A percentile compares a stretch with the other conserved stretches of the same genome.
Conservation (phyloP, 2,888 invertebrate genomes). For the Thalpophila matura region DNA sequence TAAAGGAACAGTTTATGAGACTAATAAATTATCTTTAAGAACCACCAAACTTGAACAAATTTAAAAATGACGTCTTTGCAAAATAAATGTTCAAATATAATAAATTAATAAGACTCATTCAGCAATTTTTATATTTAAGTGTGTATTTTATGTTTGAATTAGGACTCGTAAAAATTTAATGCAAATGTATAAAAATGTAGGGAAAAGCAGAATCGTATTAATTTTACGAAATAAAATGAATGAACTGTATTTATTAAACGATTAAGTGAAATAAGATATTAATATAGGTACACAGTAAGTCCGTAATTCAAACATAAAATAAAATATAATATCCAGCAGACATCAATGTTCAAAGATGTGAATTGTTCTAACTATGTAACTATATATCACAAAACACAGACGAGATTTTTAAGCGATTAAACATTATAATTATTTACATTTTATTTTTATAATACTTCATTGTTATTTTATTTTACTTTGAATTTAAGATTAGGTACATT, state of each 20-base stretch:
- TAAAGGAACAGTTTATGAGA: too few relatives aligned
- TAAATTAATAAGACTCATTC: slow-evolving; percentile 11
- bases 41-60: slow-evolving; percentile 8
- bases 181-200: neutral
- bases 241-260: too few relatives aligned
- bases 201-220: too few relatives aligned
- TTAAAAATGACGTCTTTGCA: slow-evolving; percentile 1
- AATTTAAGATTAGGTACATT: slow-evolving; percentile 46
- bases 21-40: slow-evolving; percentile 9
- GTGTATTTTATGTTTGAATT: slow-evolving; percentile 30
- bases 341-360: slow-evolving; percentile 35
- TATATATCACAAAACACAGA: slow-evolving; percentile 81
- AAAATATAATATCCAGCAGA: slow-evolving; percentile 8
- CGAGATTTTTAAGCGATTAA: slow-evolving; percentile 71
- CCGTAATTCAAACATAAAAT: slow-evolving; percentile 32
- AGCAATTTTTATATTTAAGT: neutral
- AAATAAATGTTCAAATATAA: neutral
- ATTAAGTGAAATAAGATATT: too few relatives aligned
- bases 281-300: neutral
- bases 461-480: slow-evolving; percentile 56
- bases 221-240: neutral
- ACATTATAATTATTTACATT: slow-evolving; percentile 53
- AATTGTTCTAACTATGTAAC: slow-evolving; percentile 65
- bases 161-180: neutral
- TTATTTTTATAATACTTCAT: slow-evolving; percentile 56